phyloP scores from a whole-genome alignment of 2,113 vertebrate genomes.

The Sus scrofa region T2T-Sscrofa CM000823.6:41145501-41146000 shows the following conservation, averaged over 20 bases:
- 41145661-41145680: constrained; percentile 9
- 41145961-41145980: background rate
- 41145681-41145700: background rate
- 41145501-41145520: background rate
- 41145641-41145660: constrained; percentile 57
- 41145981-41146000: background rate
- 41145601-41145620: background rate
- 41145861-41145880: background rate
- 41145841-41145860: background rate
- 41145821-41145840: background rate
- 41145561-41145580: background rate
- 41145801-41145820: background rate
- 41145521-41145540: constrained; percentile 11
- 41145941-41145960: background rate
- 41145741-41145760: constrained; percentile 2
- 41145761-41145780: background rate
- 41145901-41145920: background rate
- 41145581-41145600: constrained; percentile 22
- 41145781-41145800: background rate
- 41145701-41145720: background rate
- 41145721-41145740: background rate
- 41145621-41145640: background rate
- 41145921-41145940: background rate
- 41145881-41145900: background rate
- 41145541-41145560: constrained; percentile 39